Conservation (phyloP, 2,113 vertebrate genomes). For the Nibea coibor region DNA sequence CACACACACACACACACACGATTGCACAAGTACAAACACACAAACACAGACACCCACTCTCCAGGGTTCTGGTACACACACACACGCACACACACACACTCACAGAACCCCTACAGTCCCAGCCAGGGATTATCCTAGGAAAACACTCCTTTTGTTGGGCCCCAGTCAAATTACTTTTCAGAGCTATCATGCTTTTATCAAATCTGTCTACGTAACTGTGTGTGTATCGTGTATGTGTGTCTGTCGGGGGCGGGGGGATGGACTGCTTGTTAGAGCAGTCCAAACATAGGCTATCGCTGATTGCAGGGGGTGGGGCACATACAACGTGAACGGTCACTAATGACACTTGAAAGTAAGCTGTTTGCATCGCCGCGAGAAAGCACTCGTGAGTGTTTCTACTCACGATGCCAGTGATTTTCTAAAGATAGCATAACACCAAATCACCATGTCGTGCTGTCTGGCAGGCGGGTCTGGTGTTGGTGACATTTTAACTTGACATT, state of each 20-base stretch:
- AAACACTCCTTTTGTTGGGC: slow-evolving; percentile 81
- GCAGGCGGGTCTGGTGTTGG: slow-evolving; percentile 33
- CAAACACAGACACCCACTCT: slow-evolving; percentile 57
- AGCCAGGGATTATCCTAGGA: slow-evolving; percentile 77
- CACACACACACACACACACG: slow-evolving; percentile 40
- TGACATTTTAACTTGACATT: slow-evolving; percentile 54
- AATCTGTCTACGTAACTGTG: slow-evolving; percentile 58
- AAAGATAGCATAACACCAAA: slow-evolving; percentile 51
- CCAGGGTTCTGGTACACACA: slow-evolving; percentile 28
- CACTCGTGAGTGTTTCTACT: neutral
- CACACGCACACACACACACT: slow-evolving; percentile 22
- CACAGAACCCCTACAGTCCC: slow-evolving; percentile 52
- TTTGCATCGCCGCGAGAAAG: slow-evolving; percentile 37
- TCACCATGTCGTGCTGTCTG: slow-evolving; percentile 27
- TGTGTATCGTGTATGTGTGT: slow-evolving; percentile 15
- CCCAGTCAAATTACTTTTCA: slow-evolving; percentile 82
- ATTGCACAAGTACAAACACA: slow-evolving; percentile 45
- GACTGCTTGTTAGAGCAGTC: slow-evolving; percentile 44
- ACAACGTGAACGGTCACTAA: slow-evolving; percentile 63
- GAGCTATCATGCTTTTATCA: slow-evolving; percentile 77
- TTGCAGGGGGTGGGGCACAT: slow-evolving; percentile 50
- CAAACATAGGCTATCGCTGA: slow-evolving; percentile 59
- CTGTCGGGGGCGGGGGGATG: neutral
- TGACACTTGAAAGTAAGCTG: slow-evolving; percentile 58
- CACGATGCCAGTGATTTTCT: slow-evolving; percentile 36